Evolutionary conservation across 2,797 vertebrate genomes (phyloP), one percentile per base, ranked within the genome.

Genomic region (Pangasius krempfi): DNA sequence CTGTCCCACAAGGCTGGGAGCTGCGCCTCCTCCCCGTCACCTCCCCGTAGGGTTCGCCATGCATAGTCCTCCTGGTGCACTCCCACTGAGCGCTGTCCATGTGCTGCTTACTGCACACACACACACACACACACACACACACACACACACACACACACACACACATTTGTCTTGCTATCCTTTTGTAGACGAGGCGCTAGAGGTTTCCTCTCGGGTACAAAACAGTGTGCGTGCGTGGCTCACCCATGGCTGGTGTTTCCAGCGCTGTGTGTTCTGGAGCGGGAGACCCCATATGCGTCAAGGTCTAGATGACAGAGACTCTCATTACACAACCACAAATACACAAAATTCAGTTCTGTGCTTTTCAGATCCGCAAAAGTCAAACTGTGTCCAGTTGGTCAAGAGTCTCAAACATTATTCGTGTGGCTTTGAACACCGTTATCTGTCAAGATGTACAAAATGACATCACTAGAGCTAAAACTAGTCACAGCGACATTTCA

Each of bases 41-140:
- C 0, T 95, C 82, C 78, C 96, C 96, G 85, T 97, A 97, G 88
- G 96, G 95, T 80, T 96, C 96, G 0, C 92, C 90, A 85, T 94
- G 94, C 68, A 94, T 94, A 86, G 93, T 27, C 86, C 93, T 91
- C 90, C 96, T 94, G 87, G 94, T 94, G 70, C 79, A 75, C 88
- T 96, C 95, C 93, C 94, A 80, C 50, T 94, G 94, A 80, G 94
- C 93, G 88, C 95, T 95, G 90, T 94, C 96, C 4, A 92, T 90
- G 92, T 95, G 94, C 87, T 92, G 84, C 91, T 92, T 92, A 93
- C 96, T 96, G 78, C 56, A 40, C 68, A 16, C 75, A 20, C 84
- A 73, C 60, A 84, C 86, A 75, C 75, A 66, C 85, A 86, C 37
- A 84, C 27, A 72, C 52, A 85, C 27, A 89, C 16, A 54, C 56